A percentile compares a stretch with the other conserved stretches of the same genome.
These are phyloP conservation scores for Bombus picipes DNA, from an alignment of 1,140 invertebrate species.

Conservation along the genomic window DNA sequence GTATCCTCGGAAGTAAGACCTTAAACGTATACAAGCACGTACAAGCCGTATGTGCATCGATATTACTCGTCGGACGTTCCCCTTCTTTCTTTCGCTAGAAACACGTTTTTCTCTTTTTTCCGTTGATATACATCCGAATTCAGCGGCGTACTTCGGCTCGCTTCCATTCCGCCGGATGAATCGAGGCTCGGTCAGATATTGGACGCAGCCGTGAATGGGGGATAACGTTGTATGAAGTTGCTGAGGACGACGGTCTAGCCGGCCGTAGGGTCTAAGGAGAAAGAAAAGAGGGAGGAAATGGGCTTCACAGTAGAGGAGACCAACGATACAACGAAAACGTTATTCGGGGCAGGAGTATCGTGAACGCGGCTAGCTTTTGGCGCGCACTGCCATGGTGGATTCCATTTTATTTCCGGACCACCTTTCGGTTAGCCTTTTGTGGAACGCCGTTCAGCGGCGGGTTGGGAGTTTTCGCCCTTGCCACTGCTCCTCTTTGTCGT, in stretches of 20 bases:
- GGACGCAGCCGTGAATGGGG: slow-evolving; percentile 52
- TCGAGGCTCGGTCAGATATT: slow-evolving; percentile 50
- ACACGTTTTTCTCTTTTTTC: background rate
- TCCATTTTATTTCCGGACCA: slow-evolving; percentile 69
- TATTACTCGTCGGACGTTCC: background rate
- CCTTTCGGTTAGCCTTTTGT: slow-evolving; percentile 63
- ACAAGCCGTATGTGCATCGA: background rate
- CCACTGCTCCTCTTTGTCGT: slow-evolving; percentile 53
- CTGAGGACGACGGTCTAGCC: background rate
- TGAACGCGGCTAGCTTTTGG: slow-evolving; percentile 60
- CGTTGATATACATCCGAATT: slow-evolving; percentile 42
- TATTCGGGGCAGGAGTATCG: slow-evolving; percentile 45
- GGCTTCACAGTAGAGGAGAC: slow-evolving; percentile 9
- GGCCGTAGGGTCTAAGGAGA: slow-evolving; percentile 1
- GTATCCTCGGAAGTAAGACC: background rate
- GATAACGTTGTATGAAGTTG: slow-evolving; percentile 38
- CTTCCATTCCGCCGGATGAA: slow-evolving; percentile 58
- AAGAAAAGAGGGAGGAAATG: slow-evolving; percentile 37
- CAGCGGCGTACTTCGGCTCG: slow-evolving; percentile 2
- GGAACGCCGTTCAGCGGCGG: slow-evolving; percentile 39
- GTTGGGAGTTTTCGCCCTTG: slow-evolving; percentile 47
- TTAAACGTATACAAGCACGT: background rate
- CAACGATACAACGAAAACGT: slow-evolving; percentile 64
- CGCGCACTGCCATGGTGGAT: slow-evolving; percentile 46
- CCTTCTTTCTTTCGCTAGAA: background rate